phyloP scores from a whole-genome alignment of 2,888 invertebrate species.

The Mesodorylaimus sp. region DNA sequence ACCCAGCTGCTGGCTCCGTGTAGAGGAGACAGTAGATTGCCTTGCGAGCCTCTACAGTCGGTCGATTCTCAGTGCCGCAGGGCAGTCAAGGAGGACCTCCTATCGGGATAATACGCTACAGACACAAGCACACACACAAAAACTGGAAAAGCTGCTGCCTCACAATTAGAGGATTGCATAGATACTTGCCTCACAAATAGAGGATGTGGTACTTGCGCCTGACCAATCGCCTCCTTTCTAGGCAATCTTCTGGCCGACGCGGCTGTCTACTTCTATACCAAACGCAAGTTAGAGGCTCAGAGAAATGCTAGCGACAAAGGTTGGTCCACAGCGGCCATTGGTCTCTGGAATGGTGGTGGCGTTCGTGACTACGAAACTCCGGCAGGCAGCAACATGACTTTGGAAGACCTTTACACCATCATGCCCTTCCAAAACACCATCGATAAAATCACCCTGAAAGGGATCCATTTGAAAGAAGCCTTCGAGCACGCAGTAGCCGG shows the following conservation, averaged over 20 bases:
- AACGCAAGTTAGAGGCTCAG: neutral
- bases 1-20: too few species aligned
- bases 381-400: slow-evolving; percentile 42
- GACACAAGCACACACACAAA: too few species aligned
- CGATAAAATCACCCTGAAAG: slow-evolving; percentile 47
- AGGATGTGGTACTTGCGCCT: too few species aligned
- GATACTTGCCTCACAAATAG: too few species aligned
- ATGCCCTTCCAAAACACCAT: slow-evolving; percentile 58
- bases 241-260: slow-evolving; percentile 8
- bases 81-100: too few species aligned
- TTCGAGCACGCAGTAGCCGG: slow-evolving; percentile 49
- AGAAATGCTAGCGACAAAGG: slow-evolving; percentile 26
- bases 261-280: neutral
- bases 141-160: too few species aligned
- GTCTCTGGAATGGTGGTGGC: slow-evolving; percentile 55
- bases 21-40: too few species aligned
- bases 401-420: slow-evolving; percentile 50
- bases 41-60: too few species aligned
- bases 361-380: slow-evolving; percentile 41
- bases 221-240: too few species aligned
- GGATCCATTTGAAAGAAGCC: slow-evolving; percentile 44
- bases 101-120: too few species aligned
- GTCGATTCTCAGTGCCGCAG: too few species aligned
- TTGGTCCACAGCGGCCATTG: slow-evolving; percentile 61
- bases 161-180: too few species aligned